Evolutionary conservation across 2,113 vertebrate genomes (phyloP), one percentile per base, ranked within the genome.

Genomic region (Bambusicola thoracicus): DNA sequence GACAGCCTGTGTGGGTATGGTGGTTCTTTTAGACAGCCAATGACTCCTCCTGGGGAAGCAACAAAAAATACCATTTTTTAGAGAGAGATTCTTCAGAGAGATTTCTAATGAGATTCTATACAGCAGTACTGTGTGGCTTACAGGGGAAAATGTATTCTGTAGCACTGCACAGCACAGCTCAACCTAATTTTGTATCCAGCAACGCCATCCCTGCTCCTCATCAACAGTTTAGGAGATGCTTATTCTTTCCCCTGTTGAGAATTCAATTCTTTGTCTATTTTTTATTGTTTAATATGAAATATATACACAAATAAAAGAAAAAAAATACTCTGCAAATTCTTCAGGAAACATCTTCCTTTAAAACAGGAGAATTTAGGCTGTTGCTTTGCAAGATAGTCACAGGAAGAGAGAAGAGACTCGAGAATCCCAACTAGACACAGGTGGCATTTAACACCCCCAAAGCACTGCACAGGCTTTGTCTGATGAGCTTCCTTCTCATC

Each of bases 1-100:
- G 66, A 38, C 6, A 0, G 4, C 8, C 56, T 62, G 20, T 4
- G 41, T 32, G 48, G 49, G 51, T 34, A 68, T 65, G 49, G 29
- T 19, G 5, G 7, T 24, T 94, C 15, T 61, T 91, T 83, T 7
- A 91, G 82, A 79, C 82, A 94, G 87, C 76, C 87, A 89, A 86
- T 93, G 89, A 94, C 85, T 95, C 43, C 94, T 95, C 87, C 89
- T 90, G 87, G 93, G 87, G 51, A 90, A 90, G n/a, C 87, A 81
- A 92, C 90, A 70, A 32, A 91, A 91, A 91, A 74, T 15, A 15
- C 0, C 7, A 58, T 38, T 88, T 91, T 91, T 77, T 70, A 91
- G 27, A 53, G 17, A 74, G 30, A 51, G 13, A 92, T 24, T 83
- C 29, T 72, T 51, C 38, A 4, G 58, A 82, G 51, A 34, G 24